These are phyloP conservation scores for Caenorhabditis sp. DNA, from an alignment of 2,888 invertebrate species.

Conservation along the genomic window DNA sequence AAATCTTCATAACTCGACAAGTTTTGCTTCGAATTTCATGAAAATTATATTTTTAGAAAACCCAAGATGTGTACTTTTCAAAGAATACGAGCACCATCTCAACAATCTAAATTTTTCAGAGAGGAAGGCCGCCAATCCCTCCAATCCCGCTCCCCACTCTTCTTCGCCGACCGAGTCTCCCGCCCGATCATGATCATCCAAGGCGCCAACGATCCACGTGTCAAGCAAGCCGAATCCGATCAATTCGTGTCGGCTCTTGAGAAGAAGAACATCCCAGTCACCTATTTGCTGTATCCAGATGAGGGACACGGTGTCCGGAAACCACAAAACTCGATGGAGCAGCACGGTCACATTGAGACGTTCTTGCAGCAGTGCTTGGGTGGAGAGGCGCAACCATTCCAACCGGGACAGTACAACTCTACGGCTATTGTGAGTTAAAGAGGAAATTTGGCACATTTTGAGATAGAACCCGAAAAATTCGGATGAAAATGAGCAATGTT, in stretches of 20 bases:
- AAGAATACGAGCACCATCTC: too few species aligned
- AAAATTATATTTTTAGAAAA: neutral
- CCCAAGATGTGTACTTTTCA: too few species aligned
- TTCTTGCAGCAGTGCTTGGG: slow-evolving; percentile 80
- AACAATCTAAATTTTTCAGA: slow-evolving; percentile 3
- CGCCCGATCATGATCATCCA: slow-evolving; percentile 82
- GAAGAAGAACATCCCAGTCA: slow-evolving; percentile 81
- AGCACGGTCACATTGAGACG: slow-evolving; percentile 81
- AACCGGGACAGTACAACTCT: slow-evolving; percentile 80
- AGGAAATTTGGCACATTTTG: neutral
- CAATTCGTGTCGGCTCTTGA: slow-evolving; percentile 81
- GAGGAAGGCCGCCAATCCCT: slow-evolving; percentile 79
- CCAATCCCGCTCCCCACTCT: slow-evolving; percentile 80
- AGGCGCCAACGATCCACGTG: slow-evolving; percentile 83
- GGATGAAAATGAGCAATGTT: neutral
- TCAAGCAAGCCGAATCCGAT: slow-evolving; percentile 81
- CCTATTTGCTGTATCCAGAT: slow-evolving; percentile 81
- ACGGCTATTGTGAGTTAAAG: slow-evolving; percentile 76
- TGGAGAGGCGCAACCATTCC: slow-evolving; percentile 79
- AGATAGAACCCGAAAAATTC: too few species aligned
- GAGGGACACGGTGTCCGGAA: slow-evolving; percentile 82
- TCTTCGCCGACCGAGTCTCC: slow-evolving; percentile 80
- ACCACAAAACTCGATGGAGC: slow-evolving; percentile 74
- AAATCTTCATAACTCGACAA: neutral
- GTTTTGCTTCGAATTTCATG: neutral